A percentile compares a stretch with the other conserved stretches of the same genome.
phyloP scores from a whole-genome alignment of 2,113 vertebrate genomes.

The Spilogale gracilis region DNA sequence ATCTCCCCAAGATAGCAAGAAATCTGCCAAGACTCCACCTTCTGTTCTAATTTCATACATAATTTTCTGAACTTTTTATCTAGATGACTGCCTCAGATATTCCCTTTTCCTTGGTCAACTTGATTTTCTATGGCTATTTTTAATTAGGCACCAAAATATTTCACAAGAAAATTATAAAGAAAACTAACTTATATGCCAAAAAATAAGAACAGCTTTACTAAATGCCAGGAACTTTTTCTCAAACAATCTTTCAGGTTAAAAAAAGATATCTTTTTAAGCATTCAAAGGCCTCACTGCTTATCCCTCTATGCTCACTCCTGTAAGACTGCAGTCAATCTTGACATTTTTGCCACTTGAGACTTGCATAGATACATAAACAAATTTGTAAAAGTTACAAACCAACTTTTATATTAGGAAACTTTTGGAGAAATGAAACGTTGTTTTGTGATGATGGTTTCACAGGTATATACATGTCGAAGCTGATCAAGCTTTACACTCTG shows the following conservation, averaged over 20 bases:
- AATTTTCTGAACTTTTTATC: slow-evolving; percentile 51
- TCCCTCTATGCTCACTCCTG: neutral
- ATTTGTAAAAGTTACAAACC: slow-evolving; percentile 28
- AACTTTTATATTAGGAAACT: neutral
- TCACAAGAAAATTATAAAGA: slow-evolving; percentile 59
- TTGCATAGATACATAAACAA: neutral
- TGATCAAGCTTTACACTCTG: neutral
- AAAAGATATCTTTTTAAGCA: neutral
- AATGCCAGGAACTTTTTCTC: slow-evolving; percentile 20
- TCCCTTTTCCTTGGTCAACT: slow-evolving; percentile 45
- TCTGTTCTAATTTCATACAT: slow-evolving; percentile 50
- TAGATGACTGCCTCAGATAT: slow-evolving; percentile 14
- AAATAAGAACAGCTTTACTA: slow-evolving; percentile 63
- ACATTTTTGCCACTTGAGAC: neutral
- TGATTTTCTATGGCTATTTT: slow-evolving; percentile 43
- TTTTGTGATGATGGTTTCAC: neutral
- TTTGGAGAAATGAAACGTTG: neutral
- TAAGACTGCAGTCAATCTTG: neutral
- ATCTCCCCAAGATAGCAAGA: neutral
- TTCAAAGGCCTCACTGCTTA: neutral
- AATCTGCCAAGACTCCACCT: slow-evolving; percentile 57
- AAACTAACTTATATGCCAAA: slow-evolving; percentile 57
- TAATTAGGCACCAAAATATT: slow-evolving; percentile 53
- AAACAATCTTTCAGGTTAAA: slow-evolving; percentile 12
- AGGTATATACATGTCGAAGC: neutral